phyloP scores from a whole-genome alignment of 64 coral and sea anemone genomes.

The Hydrozoanthus tunicans region DNA sequence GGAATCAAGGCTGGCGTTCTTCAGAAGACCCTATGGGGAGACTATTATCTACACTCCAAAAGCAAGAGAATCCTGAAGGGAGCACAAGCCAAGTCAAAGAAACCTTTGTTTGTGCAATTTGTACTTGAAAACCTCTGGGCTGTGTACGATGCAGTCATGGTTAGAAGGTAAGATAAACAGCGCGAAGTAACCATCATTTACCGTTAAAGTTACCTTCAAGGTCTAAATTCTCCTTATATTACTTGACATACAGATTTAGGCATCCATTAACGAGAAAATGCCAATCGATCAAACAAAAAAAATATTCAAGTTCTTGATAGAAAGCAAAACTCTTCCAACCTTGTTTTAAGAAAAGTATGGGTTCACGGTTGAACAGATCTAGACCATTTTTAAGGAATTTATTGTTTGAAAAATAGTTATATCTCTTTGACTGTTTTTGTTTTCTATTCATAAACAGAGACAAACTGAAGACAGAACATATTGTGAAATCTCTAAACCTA shows the following conservation, averaged over 20 bases:
- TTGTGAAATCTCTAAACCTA: constrained; percentile 89
- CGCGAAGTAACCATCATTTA: too few species aligned
- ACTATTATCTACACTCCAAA: constrained; percentile 91
- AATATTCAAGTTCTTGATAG: too few species aligned
- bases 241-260: too few species aligned
- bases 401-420: too few species aligned
- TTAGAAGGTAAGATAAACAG: constrained; percentile 64
- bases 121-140: constrained; percentile 96
- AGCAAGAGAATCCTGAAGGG: constrained; percentile 93
- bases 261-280: too few species aligned
- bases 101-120: constrained; percentile 98
- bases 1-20: constrained; percentile 79
- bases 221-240: too few species aligned
- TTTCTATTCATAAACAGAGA: constrained; percentile 64
- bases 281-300: too few species aligned
- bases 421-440: background rate
- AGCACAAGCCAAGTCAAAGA: constrained; percentile 90
- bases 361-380: too few species aligned
- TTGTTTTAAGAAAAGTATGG: too few species aligned
- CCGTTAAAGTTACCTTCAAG: too few species aligned
- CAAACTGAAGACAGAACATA: constrained; percentile 92
- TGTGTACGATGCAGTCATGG: constrained; percentile 88
- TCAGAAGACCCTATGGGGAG: constrained; percentile 92
- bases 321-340: too few species aligned
- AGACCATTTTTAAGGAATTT: too few species aligned